Evolutionary conservation across 2,113 vertebrate species (phyloP).

Genomic region (Dipodomys spectabilis): DNA sequence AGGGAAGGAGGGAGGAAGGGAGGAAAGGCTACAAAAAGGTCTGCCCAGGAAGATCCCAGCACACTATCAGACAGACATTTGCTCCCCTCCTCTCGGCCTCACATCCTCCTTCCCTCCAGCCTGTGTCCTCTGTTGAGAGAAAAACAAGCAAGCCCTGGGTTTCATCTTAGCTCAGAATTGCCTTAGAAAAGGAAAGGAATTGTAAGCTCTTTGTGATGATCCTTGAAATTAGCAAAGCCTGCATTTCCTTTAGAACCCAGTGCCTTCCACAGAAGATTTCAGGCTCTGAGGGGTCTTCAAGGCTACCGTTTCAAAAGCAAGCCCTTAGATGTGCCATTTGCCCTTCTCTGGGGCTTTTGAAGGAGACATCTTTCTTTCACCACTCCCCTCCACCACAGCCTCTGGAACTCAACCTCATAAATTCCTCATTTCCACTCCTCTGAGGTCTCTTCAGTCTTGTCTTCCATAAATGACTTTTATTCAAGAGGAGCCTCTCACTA

Average conservation of each 20-base stretch:
- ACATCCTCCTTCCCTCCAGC: fast-evolving
- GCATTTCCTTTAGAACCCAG: constrained; percentile 2
- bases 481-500: background rate
- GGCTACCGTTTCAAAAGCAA: background rate
- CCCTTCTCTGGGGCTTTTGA: background rate
- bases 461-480: constrained; percentile 63
- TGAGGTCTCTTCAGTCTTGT: background rate
- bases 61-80: background rate
- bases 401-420: constrained; percentile 15
- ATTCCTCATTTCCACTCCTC: constrained; percentile 44
- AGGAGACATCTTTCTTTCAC: background rate
- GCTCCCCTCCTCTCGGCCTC: background rate
- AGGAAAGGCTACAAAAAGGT: background rate
- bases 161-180: constrained; percentile 14
- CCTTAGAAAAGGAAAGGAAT: background rate
- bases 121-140: too few relatives aligned
- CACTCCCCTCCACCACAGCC: background rate
- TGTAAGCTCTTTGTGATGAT: background rate
- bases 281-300: background rate
- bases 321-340: background rate
- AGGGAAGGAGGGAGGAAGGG: background rate
- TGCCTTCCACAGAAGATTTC: background rate
- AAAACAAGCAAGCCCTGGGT: background rate
- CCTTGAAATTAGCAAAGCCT: constrained; percentile 17
- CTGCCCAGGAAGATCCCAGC: background rate